Evolutionary conservation across 2,797 vertebrate genomes (phyloP).

Genomic region (Spatula clypeata): DNA sequence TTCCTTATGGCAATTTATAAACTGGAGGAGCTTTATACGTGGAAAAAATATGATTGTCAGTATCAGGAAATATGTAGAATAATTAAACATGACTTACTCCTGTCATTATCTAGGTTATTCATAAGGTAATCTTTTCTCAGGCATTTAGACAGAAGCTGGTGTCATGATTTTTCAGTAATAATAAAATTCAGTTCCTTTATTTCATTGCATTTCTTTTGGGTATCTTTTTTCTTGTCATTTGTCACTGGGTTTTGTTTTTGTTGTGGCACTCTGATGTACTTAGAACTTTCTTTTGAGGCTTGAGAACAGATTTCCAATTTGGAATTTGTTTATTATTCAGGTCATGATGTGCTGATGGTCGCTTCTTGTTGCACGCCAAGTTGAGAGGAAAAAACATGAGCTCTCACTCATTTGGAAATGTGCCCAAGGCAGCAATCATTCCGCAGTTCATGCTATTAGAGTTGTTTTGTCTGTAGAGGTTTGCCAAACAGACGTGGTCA

Average conservation of each 20-base stretch:
- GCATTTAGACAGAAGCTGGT: background rate
- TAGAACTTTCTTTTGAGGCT: background rate
- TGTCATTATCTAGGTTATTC: background rate
- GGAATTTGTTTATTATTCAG: slow-evolving; percentile 52
- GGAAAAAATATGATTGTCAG: background rate
- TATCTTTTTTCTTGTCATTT: background rate
- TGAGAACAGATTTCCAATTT: background rate
- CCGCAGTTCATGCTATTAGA: background rate
- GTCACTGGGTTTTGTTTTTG: background rate
- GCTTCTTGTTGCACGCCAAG: background rate
- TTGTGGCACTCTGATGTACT: background rate
- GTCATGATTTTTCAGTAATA: background rate
- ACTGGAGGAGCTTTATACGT: background rate
- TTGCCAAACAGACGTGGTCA: slow-evolving; percentile 37
- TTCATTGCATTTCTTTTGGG: background rate
- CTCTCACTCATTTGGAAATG: slow-evolving; percentile 24
- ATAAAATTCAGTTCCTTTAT: background rate
- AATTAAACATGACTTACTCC: background rate
- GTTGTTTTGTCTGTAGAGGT: slow-evolving; percentile 25
- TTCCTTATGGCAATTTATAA: background rate
- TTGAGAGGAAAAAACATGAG: background rate
- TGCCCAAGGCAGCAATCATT: slow-evolving; percentile 51
- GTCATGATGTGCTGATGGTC: background rate
- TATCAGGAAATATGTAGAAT: background rate
- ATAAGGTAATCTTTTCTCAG: background rate